A percentile compares a stretch with the other conserved stretches of the same genome.
phyloP scores from a whole-genome alignment of 1,140 invertebrate species.

The Bombus difficillimus region DNA sequence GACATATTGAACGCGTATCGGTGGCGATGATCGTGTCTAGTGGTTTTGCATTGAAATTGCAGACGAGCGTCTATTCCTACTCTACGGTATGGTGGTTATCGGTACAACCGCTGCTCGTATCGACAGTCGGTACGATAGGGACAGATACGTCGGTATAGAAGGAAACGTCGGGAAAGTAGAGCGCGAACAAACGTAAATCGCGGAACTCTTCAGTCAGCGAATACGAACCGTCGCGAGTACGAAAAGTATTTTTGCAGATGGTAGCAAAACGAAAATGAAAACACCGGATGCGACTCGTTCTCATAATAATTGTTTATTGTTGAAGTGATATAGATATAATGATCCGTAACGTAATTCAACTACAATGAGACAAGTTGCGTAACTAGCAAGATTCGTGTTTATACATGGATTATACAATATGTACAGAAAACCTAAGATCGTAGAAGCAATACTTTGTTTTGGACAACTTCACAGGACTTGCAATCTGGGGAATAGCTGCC shows the following conservation, averaged over 20 bases:
- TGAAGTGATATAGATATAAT: conserved; percentile 83
- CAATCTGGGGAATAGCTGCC: conserved; percentile 46
- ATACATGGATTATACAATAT: conserved; percentile 83
- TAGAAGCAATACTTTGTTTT: conserved; percentile 78
- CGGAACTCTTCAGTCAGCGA: neutral
- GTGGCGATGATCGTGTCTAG: too few relatives aligned
- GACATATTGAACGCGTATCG: too few relatives aligned
- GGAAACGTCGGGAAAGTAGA: neutral
- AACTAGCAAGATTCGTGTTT: conserved; percentile 81
- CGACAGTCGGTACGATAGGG: too few relatives aligned
- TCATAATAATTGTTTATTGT: conserved; percentile 83
- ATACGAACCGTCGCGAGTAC: neutral
- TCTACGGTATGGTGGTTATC: too few relatives aligned
- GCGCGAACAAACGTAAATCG: neutral
- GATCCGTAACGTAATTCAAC: conserved; percentile 82
- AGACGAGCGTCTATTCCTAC: too few relatives aligned
- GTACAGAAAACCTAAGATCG: conserved; percentile 78
- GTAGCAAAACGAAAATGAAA: neutral
- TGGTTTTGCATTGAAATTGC: too few relatives aligned
- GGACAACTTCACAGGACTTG: conserved; percentile 76
- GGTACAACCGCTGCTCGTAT: too few relatives aligned
- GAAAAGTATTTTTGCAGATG: too few relatives aligned
- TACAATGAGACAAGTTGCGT: conserved; percentile 80
- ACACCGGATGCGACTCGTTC: conserved; percentile 40
- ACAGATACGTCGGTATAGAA: neutral